phyloP scores from a whole-genome alignment of 92 coral and sea anemone genomes.

The Bergia puertoricense region DNA sequence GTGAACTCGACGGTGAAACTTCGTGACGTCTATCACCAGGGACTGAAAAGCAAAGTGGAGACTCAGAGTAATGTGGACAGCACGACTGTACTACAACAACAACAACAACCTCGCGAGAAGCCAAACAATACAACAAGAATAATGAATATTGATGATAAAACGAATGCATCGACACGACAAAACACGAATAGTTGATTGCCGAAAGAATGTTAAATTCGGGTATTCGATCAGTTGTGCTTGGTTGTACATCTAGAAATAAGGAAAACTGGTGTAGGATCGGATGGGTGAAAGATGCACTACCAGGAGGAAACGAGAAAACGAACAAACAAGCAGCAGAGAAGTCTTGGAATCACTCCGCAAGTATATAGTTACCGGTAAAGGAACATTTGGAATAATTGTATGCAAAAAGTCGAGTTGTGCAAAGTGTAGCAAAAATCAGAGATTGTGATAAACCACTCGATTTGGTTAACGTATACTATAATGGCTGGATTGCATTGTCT shows the following conservation, averaged over 20 bases:
- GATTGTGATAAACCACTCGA: neutral
- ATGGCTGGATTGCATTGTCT: too few species aligned
- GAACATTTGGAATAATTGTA: neutral
- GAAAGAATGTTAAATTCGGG: neutral
- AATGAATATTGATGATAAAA: neutral
- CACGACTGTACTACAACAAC: neutral
- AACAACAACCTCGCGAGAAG: neutral
- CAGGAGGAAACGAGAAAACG: neutral
- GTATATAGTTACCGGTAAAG: neutral
- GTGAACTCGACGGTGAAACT: constrained; percentile 38
- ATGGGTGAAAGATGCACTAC: neutral
- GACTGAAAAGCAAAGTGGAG: neutral
- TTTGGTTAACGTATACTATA: neutral
- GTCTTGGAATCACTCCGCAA: neutral
- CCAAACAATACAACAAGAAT: neutral
- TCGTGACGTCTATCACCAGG: neutral
- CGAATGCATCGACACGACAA: neutral
- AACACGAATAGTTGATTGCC: neutral
- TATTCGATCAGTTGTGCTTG: neutral
- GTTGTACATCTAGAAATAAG: neutral
- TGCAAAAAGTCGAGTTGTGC: neutral
- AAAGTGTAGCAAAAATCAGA: neutral
- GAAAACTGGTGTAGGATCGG: too few species aligned
- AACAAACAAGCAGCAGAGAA: neutral
- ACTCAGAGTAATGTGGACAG: neutral